These are phyloP conservation scores for Lophotriccus pileatus DNA, from an alignment of 2,797 vertebrate genomes.

Conservation along the genomic window DNA sequence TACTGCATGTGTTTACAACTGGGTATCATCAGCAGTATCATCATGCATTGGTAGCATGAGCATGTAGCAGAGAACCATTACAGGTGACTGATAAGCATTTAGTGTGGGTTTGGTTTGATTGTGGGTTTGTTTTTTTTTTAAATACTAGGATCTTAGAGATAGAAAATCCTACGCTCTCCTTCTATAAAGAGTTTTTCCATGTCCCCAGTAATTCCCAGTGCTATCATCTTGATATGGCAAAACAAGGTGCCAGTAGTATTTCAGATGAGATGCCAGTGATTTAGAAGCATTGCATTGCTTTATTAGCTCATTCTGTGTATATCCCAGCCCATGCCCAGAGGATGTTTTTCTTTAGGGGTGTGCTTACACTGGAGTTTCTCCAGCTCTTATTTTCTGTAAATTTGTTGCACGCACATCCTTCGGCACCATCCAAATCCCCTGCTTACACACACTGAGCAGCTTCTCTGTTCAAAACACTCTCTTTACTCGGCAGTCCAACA, in stretches of 20 bases:
- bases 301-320: neutral
- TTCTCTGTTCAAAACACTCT: neutral
- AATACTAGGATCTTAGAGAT: neutral
- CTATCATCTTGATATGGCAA: neutral
- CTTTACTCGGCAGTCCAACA: conserved; percentile 20
- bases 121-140: neutral
- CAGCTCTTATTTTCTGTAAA: conserved; percentile 29
- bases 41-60: rapidly evolving
- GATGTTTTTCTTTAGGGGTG: neutral
- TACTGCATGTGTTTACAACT: neutral
- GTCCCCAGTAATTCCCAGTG: neutral
- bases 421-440: neutral
- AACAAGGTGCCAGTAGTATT: neutral
- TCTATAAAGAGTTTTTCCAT: neutral
- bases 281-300: neutral
- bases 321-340: neutral
- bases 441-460: neutral
- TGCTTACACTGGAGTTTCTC: neutral
- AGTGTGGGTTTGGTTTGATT: neutral
- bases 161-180: neutral
- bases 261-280: neutral
- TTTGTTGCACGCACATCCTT: conserved; percentile 39
- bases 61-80: neutral
- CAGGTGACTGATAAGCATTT: neutral
- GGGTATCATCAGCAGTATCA: neutral